A percentile compares a stretch with the other conserved stretches of the same genome.
phyloP scores from a whole-genome alignment of 2,113 vertebrate species.

The Columba livia region DNA sequence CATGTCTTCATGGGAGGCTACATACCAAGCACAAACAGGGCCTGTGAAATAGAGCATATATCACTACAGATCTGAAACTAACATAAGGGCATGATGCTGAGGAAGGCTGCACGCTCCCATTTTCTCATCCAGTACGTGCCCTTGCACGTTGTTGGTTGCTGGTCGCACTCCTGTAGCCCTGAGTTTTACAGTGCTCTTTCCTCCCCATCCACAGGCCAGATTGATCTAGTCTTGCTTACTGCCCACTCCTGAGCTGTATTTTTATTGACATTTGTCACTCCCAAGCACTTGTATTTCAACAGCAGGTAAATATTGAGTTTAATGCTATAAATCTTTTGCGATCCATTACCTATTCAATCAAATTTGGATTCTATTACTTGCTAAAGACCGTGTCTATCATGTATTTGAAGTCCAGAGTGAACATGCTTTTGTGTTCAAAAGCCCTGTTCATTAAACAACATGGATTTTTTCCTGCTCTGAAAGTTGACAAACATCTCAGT shows the following conservation, averaged over 20 bases:
- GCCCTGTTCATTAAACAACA: not conserved
- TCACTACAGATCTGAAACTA: not conserved
- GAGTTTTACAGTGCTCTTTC: not conserved
- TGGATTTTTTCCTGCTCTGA: not conserved
- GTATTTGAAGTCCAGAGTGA: not conserved
- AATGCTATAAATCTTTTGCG: not conserved
- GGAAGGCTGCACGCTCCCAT: not conserved
- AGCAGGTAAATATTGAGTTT: not conserved
- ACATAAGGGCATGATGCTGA: not conserved
- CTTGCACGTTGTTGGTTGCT: not conserved
- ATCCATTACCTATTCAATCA: not conserved
- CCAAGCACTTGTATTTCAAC: not conserved
- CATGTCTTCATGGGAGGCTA: accelerated
- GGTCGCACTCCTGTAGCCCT: not conserved
- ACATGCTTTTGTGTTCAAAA: not conserved
- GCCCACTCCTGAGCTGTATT: not conserved
- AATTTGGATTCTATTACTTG: not conserved
- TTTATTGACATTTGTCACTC: not conserved
- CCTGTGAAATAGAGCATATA: not conserved
- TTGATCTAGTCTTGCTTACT: slow-evolving; percentile 9
- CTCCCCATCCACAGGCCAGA: slow-evolving; percentile 23
- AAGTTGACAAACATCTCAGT: not conserved
- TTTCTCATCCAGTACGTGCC: not conserved
- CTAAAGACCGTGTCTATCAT: not conserved
- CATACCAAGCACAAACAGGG: not conserved